phyloP scores from a whole-genome alignment of 1,140 invertebrate genomes.

The Drosophila trapezifrons region DNA sequence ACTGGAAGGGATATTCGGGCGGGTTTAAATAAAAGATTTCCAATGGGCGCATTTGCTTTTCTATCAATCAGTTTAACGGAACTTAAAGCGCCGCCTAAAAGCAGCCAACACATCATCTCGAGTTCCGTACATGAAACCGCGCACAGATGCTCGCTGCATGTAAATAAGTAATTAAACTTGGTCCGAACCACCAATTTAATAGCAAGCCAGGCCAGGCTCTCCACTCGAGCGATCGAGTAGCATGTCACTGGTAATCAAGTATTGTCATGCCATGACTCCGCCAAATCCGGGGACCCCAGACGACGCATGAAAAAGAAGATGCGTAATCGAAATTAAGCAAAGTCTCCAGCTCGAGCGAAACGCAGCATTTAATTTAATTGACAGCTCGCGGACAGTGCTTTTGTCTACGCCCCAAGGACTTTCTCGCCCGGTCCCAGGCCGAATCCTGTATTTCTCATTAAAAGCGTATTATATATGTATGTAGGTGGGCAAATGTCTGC shows the following conservation, averaged over 20 bases:
- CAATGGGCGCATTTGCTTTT: neutral
- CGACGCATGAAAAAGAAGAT: conserved; percentile 27
- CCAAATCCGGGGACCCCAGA: conserved; percentile 23
- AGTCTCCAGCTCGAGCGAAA: conserved; percentile 36
- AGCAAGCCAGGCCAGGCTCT: conserved; percentile 20
- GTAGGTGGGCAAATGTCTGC: conserved; percentile 25
- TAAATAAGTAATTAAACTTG: conserved; percentile 79
- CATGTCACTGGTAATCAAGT: conserved; percentile 73
- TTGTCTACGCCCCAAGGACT: conserved; percentile 25
- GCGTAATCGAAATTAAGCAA: conserved; percentile 78
- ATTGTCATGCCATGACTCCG: conserved; percentile 77
- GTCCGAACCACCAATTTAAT: conserved; percentile 47
- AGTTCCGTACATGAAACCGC: conserved; percentile 19
- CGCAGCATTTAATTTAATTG: conserved; percentile 77
- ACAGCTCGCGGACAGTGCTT: conserved; percentile 64
- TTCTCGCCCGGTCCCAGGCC: neutral
- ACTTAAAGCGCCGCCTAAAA: conserved; percentile 60
- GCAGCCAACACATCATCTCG: conserved; percentile 43
- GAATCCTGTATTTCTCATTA: conserved; percentile 59
- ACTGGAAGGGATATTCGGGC: conserved; percentile 1
- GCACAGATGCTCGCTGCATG: conserved; percentile 70
- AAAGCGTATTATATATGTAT: conserved; percentile 68
- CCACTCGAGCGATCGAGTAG: conserved; percentile 22
- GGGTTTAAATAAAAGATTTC: conserved; percentile 4
- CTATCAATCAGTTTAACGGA: neutral